Conservation (phyloP, 2,113 vertebrate genomes). For the Nymphicus hollandicus region DNA sequence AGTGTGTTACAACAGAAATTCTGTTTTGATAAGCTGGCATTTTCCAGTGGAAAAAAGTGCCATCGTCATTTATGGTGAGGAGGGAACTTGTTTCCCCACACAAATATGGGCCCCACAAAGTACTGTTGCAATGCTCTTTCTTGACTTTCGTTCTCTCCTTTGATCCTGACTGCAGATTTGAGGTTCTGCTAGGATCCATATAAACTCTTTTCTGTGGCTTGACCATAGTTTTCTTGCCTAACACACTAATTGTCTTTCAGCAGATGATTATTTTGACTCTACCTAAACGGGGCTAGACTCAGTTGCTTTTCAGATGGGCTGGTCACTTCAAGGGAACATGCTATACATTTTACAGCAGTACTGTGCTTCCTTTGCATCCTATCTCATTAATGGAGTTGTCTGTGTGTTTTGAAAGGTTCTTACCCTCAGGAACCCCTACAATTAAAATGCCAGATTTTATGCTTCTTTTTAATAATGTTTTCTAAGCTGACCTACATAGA, state of each 20-base stretch:
- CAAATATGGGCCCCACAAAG: neutral
- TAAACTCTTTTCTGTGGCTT: neutral
- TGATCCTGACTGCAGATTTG: neutral
- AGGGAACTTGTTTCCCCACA: neutral
- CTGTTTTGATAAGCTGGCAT: neutral
- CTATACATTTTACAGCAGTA: neutral
- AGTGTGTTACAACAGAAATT: neutral
- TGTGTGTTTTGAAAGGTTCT: neutral
- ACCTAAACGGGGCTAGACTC: neutral
- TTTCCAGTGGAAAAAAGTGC: neutral
- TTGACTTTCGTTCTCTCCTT: fast-evolving
- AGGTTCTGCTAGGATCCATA: neutral
- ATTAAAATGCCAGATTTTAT: neutral
- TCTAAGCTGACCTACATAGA: neutral
- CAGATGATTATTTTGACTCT: neutral
- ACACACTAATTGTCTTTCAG: neutral
- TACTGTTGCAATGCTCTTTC: neutral
- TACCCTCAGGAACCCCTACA: neutral
- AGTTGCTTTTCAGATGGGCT: neutral
- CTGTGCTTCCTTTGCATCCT: neutral
- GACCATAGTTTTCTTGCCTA: neutral
- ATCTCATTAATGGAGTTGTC: neutral
- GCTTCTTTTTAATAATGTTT: neutral
- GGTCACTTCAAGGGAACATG: fast-evolving
- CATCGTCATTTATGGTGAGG: neutral